Base-by-base conservation (phyloP, 2,113 vertebrate genomes). In the Oreochromis spilurus region DNA sequence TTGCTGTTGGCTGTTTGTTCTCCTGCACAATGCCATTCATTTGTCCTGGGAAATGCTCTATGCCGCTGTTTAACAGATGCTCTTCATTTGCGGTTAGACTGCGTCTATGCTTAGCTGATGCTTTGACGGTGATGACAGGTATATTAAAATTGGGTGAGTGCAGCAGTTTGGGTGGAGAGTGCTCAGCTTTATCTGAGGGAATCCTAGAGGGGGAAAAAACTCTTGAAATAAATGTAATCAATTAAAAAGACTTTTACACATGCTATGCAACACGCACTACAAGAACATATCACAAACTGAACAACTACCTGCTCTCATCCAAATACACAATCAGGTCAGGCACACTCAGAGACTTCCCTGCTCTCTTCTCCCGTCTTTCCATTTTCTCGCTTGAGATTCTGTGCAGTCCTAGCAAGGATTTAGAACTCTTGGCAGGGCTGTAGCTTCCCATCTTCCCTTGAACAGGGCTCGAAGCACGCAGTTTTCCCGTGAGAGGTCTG, bases 391-490 rank as follows among this genome's bases (percentile, higher is more conserved):
- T 89, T n/a, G 88, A 17, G 58, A 83, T 90, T 87, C 78, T 84
- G 80, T 87, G 43, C 10, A 93, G 84, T 4, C 93, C 89, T 0
- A 93, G 26, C 91, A 88, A 92, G 79, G 90, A 90, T 79, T 88
- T 95, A 5, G 90, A 92, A 13, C 26, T 92, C 21, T 31, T 93
- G 58, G 70, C 54, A 3, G 91, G 90, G 45, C 82, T 93, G 53
- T 88, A 88, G 80, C 81, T 86, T 26, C 91, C 62, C 9, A 50
- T 79, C 52, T 62, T 94, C 19, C 70, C 77, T 57, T 89, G 86
- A 70, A 92, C 77, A 3, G 95, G 93, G 12, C 94, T 95, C 1
- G 93, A 92, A 7, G 92, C 91, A 2, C 80, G 77, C 13, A 87
- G 87, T 11, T 48, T 86, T 53, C 90, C 81, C 7, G 36, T 6